Conservation (phyloP, 2,113 vertebrate genomes). For the Sphaerodactylus townsendi region DNA sequence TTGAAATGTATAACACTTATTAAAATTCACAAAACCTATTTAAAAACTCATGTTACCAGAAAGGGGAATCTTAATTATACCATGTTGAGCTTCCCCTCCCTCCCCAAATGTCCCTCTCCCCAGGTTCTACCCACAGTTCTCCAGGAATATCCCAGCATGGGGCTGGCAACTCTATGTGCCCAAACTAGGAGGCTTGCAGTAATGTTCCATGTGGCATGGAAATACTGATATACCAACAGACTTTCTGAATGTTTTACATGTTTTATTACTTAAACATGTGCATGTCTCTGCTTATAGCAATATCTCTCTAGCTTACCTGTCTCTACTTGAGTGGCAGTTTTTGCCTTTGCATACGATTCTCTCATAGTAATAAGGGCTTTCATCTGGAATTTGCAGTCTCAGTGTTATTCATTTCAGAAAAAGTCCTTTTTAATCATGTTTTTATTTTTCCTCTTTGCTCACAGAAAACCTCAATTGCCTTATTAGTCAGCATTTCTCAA, state of each 20-base stretch:
- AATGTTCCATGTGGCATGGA: conserved; percentile 16
- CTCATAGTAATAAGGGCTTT: conserved; percentile 50
- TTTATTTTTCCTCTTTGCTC: conserved; percentile 63
- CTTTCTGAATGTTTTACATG: background rate
- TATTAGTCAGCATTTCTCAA: conserved; percentile 77
- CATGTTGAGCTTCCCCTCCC: too few relatives aligned
- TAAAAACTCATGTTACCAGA: too few relatives aligned
- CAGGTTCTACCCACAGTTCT: too few relatives aligned
- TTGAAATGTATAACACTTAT: too few relatives aligned
- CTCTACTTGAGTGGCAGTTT: conserved; percentile 40
- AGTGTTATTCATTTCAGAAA: conserved; percentile 69
- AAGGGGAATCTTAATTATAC: too few relatives aligned
- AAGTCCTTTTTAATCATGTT: conserved; percentile 68
- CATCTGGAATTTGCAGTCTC: conserved; percentile 63
- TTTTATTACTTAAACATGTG: background rate
- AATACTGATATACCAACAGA: conserved; percentile 25
- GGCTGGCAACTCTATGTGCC: too few relatives aligned
- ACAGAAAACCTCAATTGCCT: conserved; percentile 69
- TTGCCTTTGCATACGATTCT: conserved; percentile 46
- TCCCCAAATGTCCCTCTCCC: too few relatives aligned
- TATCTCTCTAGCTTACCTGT: conserved; percentile 37
- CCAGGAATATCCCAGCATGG: too few relatives aligned
- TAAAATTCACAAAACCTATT: too few relatives aligned
- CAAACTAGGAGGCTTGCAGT: too few relatives aligned
- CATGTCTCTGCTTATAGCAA: too few relatives aligned